A percentile compares a stretch with the other conserved stretches of the same genome.
Evolutionary conservation across 2,113 vertebrate genomes (phyloP).

Genomic region (Notechis scutatus): DNA sequence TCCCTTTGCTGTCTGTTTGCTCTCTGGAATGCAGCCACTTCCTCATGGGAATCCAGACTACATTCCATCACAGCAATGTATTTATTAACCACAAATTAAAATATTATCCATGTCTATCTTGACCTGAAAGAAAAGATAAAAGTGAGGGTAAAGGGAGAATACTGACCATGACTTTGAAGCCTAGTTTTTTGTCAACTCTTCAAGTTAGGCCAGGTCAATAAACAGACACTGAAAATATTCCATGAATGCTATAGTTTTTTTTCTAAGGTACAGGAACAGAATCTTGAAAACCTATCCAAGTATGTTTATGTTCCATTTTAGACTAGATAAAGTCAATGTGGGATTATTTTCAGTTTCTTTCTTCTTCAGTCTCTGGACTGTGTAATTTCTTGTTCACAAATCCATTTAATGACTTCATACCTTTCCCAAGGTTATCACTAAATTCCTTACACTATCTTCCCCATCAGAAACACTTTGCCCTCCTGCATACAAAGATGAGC

Average conservation of each 20-base stretch:
- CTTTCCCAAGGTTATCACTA: background rate
- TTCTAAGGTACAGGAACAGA: background rate
- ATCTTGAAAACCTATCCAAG: background rate
- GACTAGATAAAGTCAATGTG: background rate
- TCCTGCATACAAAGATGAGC: background rate
- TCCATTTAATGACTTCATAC: background rate
- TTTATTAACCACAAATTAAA: background rate
- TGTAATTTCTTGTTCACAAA: background rate
- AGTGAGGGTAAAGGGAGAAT: background rate
- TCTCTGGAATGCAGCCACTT: background rate
- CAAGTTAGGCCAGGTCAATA: background rate
- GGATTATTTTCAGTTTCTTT: background rate
- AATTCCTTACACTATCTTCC: background rate
- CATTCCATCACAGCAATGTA: background rate
- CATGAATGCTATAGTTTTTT: background rate
- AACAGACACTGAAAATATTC: background rate
- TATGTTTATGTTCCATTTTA: background rate
- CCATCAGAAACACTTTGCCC: background rate
- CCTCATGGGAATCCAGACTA: background rate
- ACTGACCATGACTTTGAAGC: background rate
- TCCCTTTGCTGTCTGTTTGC: background rate
- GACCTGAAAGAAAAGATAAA: background rate
- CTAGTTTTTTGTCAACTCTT: background rate
- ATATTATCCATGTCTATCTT: background rate
- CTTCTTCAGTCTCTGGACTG: background rate